A percentile compares a stretch with the other conserved stretches of the same genome.
These are phyloP conservation scores for Microtus richardsoni DNA, from an alignment of 2,113 vertebrate genomes.

Conservation along the genomic window DNA sequence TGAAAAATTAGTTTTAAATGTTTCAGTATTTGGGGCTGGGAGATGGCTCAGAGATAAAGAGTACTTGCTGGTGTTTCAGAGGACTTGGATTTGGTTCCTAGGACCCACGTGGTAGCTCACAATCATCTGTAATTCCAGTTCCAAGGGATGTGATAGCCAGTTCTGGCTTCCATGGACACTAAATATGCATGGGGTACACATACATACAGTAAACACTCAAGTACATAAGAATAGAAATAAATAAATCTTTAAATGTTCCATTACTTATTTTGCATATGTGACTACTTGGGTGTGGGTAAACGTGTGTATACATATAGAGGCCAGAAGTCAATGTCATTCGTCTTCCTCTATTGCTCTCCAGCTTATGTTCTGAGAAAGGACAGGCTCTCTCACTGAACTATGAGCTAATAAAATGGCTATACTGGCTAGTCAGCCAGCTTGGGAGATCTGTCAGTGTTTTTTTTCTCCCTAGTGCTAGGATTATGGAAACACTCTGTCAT, in stretches of 20 bases:
- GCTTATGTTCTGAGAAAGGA: background rate
- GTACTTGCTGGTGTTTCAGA: background rate
- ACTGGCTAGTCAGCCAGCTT: background rate
- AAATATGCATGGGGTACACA: background rate
- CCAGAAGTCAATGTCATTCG: background rate
- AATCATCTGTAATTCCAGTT: background rate
- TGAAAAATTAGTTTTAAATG: background rate
- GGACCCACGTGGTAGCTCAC: background rate
- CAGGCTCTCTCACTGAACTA: background rate
- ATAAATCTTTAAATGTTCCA: background rate
- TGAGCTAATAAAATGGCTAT: background rate
- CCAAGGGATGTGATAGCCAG: background rate
- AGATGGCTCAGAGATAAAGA: background rate
- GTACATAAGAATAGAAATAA: background rate
- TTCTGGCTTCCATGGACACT: background rate
- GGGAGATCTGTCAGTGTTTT: background rate
- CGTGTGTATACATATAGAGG: background rate
- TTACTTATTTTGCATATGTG: background rate
- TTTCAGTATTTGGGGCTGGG: background rate
- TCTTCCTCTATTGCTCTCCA: background rate
- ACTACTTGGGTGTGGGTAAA: no score
- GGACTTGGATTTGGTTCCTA: background rate
- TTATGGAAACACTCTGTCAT: background rate
- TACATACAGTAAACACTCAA: background rate
- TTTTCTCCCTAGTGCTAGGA: background rate